Percentiles rank a stretch among this genome's conserved stretches.
Conservation (phyloP, 2,888 invertebrate genomes). For the Torymus aiolomorphi region DNA sequence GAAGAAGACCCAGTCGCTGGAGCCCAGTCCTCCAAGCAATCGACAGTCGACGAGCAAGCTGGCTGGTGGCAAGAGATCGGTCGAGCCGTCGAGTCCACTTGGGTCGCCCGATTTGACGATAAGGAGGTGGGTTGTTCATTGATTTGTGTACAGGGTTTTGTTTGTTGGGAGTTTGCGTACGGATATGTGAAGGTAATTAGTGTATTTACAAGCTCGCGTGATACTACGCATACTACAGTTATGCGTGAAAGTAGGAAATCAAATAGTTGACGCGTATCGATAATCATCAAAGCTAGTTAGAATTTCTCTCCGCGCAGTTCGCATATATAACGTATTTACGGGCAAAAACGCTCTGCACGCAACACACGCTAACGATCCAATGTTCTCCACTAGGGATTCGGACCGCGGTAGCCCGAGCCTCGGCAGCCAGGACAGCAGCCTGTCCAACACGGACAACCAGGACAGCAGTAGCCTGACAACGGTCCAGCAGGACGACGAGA, state of each 20-base stretch:
- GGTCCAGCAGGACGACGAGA: conserved; percentile 67
- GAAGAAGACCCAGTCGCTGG: conserved; percentile 68
- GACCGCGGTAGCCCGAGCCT: conserved; percentile 72
- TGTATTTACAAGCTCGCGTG: no score
- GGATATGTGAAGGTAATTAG: no score
- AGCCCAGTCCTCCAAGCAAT: conserved; percentile 73
- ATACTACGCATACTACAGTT: no score
- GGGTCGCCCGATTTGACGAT: conserved; percentile 72
- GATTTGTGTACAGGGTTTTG: neutral
- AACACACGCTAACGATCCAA: no score
- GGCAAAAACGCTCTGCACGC: no score
- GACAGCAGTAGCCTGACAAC: conserved; percentile 70
- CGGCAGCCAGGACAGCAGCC: conserved; percentile 72
- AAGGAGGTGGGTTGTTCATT: conserved; percentile 54
- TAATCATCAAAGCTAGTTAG: no score
- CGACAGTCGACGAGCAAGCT: conserved; percentile 69
- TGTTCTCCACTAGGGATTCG: conserved; percentile 64
- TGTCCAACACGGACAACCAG: conserved; percentile 70
- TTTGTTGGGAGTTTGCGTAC: neutral
- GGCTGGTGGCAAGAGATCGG: conserved; percentile 69
- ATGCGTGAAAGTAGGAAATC: no score
- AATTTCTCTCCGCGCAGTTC: no score
- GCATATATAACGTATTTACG: no score
- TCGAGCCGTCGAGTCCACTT: conserved; percentile 71
- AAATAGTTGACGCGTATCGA: no score